These are phyloP conservation scores for Melitaea athalia DNA, from an alignment of 2,888 invertebrate species.

Conservation along the genomic window DNA sequence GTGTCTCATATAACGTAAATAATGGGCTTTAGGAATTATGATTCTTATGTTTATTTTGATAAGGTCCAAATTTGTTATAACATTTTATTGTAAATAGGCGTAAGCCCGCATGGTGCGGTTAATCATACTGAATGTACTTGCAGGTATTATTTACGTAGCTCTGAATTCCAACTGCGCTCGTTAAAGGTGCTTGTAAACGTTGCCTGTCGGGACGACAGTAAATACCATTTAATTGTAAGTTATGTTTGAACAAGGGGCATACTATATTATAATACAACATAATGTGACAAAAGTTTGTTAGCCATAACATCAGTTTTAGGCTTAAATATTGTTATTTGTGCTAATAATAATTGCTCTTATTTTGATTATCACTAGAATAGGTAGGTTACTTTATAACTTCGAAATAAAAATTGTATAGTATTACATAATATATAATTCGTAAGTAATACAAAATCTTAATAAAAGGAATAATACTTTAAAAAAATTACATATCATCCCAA, in stretches of 20 bases:
- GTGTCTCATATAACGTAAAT: slow-evolving; percentile 8
- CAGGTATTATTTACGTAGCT: slow-evolving; percentile 49
- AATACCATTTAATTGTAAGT: slow-evolving; percentile 32
- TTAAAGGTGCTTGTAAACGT: slow-evolving; percentile 38
- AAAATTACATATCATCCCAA: too few species aligned
- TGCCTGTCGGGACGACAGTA: slow-evolving; percentile 23
- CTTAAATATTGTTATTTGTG: background rate
- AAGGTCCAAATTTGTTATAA: slow-evolving; percentile 14
- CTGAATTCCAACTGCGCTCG: slow-evolving; percentile 41
- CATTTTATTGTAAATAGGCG: slow-evolving; percentile 24
- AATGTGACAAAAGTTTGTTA: background rate
- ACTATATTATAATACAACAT: background rate
- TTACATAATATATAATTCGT: too few species aligned
- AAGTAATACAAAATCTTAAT: too few species aligned
- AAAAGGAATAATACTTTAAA: too few species aligned
- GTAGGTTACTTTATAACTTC: background rate
- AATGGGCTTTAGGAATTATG: slow-evolving; percentile 2
- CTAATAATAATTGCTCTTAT: background rate
- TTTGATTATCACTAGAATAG: too few species aligned
- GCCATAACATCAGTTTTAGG: background rate
- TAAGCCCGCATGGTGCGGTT: slow-evolving; percentile 28
- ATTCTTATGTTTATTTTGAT: slow-evolving; percentile 1
- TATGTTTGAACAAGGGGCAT: slow-evolving; percentile 16
- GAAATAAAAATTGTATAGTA: too few species aligned
- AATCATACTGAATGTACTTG: slow-evolving; percentile 36